Percentiles rank a stretch among this genome's conserved stretches.
Conservation (phyloP, 2,888 invertebrate species). For the Oconnorella tubifera region DNA sequence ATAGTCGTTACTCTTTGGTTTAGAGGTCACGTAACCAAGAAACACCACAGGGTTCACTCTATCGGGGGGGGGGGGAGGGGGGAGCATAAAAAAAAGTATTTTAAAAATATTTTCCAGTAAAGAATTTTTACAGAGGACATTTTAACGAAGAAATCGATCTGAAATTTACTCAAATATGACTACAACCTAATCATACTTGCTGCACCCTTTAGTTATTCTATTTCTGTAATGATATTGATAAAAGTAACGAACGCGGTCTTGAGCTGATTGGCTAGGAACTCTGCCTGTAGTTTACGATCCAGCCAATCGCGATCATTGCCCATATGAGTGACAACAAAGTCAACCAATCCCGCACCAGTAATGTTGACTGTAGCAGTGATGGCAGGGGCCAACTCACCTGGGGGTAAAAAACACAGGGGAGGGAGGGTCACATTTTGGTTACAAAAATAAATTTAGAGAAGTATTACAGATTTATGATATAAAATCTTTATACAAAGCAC, state of each 20-base stretch:
- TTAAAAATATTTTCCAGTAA: too few relatives aligned
- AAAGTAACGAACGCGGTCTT: constrained; percentile 40
- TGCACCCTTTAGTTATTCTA: too few relatives aligned
- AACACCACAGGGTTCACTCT: constrained; percentile 55
- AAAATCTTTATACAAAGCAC: neutral
- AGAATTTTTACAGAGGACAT: too few relatives aligned
- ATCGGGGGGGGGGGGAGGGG: too few relatives aligned
- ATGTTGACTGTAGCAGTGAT: constrained; percentile 55
- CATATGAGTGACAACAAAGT: constrained; percentile 57
- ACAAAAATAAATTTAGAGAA: too few relatives aligned
- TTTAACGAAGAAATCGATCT: too few relatives aligned
- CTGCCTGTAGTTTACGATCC: constrained; percentile 54
- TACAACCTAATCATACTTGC: neutral
- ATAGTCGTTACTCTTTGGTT: constrained; percentile 53
- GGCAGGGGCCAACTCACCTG: constrained; percentile 56
- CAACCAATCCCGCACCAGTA: constrained; percentile 46
- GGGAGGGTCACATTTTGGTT: too few relatives aligned
- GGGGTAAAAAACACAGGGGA: too few relatives aligned
- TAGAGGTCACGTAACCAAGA: constrained; percentile 56
- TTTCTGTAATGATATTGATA: too few relatives aligned
- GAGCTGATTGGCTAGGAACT: constrained; percentile 47
- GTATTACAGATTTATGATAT: too few relatives aligned
- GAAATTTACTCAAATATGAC: too few relatives aligned
- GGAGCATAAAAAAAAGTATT: too few relatives aligned
- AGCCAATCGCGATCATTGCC: constrained; percentile 55